A percentile compares a stretch with the other conserved stretches of the same genome.
phyloP scores from a whole-genome alignment of 2,888 invertebrate species.

The Plusia festucae region DNA sequence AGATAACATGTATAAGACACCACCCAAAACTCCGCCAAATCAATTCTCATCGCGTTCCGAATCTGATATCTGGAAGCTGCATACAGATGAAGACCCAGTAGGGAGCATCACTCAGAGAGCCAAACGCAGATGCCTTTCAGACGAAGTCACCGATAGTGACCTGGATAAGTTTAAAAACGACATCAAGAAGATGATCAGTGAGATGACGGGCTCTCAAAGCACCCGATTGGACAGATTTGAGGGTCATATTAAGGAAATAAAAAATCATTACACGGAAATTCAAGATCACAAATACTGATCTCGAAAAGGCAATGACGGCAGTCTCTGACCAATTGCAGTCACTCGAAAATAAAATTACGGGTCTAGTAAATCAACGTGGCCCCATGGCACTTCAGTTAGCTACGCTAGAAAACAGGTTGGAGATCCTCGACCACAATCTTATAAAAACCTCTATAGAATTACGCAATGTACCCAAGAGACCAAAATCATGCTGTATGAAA shows the following conservation, averaged over 20 bases:
- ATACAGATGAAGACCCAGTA: not conserved
- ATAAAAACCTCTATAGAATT: conserved; percentile 1
- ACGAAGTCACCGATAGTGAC: not conserved
- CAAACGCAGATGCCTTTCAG: not conserved
- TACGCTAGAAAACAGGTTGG: not conserved
- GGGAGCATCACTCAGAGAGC: conserved; percentile 6
- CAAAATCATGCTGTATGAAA: not conserved
- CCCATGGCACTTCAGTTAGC: not conserved
- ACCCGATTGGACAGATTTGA: not conserved
- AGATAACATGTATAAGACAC: not conserved
- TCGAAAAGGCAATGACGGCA: not conserved
- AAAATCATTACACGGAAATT: not conserved
- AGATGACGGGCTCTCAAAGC: not conserved
- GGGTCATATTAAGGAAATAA: not conserved
- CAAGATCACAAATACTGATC: not conserved
- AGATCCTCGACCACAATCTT: not conserved
- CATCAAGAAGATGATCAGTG: not conserved
- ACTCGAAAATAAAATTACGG: not conserved
- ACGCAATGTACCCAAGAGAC: conserved; percentile 7
- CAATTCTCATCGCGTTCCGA: conserved; percentile 3
- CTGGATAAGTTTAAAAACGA: not conserved
- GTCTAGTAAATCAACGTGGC: not conserved
- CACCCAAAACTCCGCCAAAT: not conserved
- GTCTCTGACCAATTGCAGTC: not conserved
- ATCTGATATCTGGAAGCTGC: not conserved